Base-by-base conservation (phyloP, 2,113 vertebrate genomes). In the Eudyptes chrysolophus region DNA sequence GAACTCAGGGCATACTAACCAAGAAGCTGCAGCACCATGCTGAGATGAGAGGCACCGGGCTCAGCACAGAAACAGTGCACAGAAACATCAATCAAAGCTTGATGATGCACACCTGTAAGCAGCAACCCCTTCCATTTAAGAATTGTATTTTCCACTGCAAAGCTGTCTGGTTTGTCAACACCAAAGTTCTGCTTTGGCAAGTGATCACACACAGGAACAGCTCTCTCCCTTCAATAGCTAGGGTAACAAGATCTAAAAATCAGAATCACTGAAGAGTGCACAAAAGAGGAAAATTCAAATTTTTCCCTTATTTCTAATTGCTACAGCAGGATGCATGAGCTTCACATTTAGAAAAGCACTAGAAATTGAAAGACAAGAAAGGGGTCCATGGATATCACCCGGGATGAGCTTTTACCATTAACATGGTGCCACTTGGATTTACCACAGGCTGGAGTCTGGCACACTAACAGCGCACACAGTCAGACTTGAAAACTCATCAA, bases 271-370 rank as follows among this genome's bases (percentile, higher is more conserved):
- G 14, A 26, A 27, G 10, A 71, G 13, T 0, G 1, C 8, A 4
- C 0, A 1, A 27, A 57, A 58, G 4, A 32, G 3, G 2, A 52
- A 81, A 68, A 54, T 2, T 11, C 14, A 42, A 11, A 7, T 0
- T 16, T 34, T 9, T 2, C 3, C 38, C 10, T n/a, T 38, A 15
- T 58, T 78, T 58, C 10, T 32, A 34, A 30, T 4, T 1, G 10
- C 22, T 62, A 16, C 29, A 13, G 5, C 1, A 5, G 6, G n/a
- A 48, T 1, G 5, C 6, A 1, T 0, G 2, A 52, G 10, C 7
- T 34, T 51, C 32, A 6, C 22, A 2, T 13, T 68, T 18, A 11
- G 11, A 48, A 34, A 49, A 42, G n/a, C 30, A 10, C 69, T 17
- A 25, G 21, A 30, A 49, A 26, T 12, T 11, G 22, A 30, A 32